Conservation (phyloP, 1,140 invertebrate species). For the Melanaphis sacchari region DNA sequence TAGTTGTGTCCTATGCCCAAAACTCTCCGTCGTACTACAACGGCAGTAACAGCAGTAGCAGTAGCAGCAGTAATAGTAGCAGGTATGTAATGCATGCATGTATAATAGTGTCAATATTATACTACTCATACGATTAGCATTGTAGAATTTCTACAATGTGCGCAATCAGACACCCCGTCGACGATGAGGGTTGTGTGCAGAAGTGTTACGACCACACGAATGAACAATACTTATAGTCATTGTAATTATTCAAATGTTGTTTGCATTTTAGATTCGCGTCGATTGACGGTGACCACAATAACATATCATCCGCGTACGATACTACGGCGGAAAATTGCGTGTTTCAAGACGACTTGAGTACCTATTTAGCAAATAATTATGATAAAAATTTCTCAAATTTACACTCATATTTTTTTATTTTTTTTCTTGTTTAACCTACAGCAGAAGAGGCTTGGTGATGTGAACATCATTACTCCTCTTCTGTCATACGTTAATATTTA, state of each 20-base stretch:
- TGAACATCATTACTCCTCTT: too few species aligned
- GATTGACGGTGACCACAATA: neutral
- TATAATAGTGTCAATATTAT: neutral
- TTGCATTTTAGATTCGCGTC: constrained; percentile 2
- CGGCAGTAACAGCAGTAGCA: neutral
- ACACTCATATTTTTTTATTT: too few species aligned
- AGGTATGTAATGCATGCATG: neutral
- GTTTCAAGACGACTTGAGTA: constrained; percentile 54
- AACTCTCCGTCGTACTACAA: neutral
- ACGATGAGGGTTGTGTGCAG: neutral
- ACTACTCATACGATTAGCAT: neutral
- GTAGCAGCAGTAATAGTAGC: neutral
- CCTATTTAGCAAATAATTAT: neutral
- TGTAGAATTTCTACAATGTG: neutral
- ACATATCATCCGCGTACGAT: neutral
- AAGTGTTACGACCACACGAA: neutral
- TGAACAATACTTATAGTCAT: neutral
- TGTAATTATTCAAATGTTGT: neutral
- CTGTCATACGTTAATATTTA: too few species aligned
- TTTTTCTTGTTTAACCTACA: too few species aligned
- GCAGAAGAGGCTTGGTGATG: too few species aligned
- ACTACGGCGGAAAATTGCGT: neutral
- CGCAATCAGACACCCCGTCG: neutral
- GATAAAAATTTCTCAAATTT: neutral
- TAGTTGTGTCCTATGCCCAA: neutral